A percentile compares a stretch with the other conserved stretches of the same genome.
Conservation (phyloP, 2,888 invertebrate genomes). For the Drosophila macrospina region DNA sequence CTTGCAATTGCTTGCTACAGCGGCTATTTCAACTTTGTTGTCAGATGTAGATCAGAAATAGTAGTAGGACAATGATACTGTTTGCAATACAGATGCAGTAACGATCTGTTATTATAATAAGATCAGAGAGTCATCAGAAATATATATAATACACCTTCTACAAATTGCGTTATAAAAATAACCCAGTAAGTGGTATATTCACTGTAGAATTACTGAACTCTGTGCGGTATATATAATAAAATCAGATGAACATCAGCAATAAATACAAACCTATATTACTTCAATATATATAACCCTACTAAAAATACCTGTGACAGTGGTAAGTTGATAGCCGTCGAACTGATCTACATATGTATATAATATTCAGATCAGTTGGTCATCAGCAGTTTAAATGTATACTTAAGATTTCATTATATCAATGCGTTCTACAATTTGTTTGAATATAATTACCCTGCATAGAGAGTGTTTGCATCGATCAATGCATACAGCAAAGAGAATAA, state of each 20-base stretch:
- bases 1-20: neutral
- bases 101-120: too few species aligned
- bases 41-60: too few species aligned
- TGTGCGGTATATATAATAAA: neutral
- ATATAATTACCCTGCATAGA: neutral
- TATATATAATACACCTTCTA: neutral
- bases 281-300: too few species aligned
- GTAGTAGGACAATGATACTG: too few species aligned
- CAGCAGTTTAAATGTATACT: neutral
- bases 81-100: too few species aligned
- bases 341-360: neutral
- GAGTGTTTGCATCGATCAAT: neutral
- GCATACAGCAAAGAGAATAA: slow-evolving; percentile 1
- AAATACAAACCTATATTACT: too few species aligned
- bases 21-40: neutral
- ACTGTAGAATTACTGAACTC: neutral
- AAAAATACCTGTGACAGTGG: too few species aligned
- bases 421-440: neutral
- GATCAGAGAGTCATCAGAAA: neutral
- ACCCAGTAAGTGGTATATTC: neutral
- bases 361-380: neutral
- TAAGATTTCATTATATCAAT: neutral
- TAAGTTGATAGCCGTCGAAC: too few species aligned
- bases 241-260: too few species aligned
- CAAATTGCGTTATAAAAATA: neutral